These are phyloP conservation scores for Centrocercus urophasianus DNA, from an alignment of 2,113 vertebrate genomes.

Conservation along the genomic window DNA sequence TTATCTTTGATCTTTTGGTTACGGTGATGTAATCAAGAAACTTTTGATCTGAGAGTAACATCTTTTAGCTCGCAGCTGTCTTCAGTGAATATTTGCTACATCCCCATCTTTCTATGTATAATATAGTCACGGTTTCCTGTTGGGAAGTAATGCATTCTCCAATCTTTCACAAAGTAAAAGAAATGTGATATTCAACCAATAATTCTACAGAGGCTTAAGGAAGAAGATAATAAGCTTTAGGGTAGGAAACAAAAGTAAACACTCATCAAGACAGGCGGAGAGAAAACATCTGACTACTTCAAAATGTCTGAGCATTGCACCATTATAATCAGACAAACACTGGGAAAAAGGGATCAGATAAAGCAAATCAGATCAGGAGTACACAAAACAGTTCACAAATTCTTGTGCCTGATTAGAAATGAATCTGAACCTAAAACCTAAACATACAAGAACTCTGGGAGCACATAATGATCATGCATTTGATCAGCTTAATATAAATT, in stretches of 20 bases:
- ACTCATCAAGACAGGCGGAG: not conserved
- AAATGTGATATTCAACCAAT: constrained; percentile 37
- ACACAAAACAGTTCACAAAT: not conserved
- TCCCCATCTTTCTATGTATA: constrained; percentile 36
- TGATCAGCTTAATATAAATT: not conserved
- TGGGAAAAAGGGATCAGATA: not conserved
- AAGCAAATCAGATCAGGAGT: not conserved
- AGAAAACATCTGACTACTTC: not conserved
- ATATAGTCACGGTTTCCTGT: constrained; percentile 48
- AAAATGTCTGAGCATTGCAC: not conserved
- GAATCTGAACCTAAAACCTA: not conserved
- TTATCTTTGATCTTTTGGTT: constrained; percentile 68
- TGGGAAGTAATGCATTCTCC: constrained; percentile 41
- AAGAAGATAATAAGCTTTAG: not conserved
- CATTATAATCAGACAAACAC: not conserved
- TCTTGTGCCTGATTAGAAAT: not conserved
- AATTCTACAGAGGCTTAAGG: not conserved
- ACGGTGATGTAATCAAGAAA: constrained; percentile 64
- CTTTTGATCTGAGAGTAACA: constrained; percentile 56
- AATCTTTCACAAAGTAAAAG: constrained; percentile 33
- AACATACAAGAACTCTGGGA: not conserved
- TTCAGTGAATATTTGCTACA: constrained; percentile 52
- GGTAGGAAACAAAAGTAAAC: not conserved
- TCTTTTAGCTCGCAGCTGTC: constrained; percentile 65
- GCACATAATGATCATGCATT: not conserved